These are phyloP conservation scores for Podiceps cristatus DNA, from an alignment of 2,113 vertebrate species.

Conservation along the genomic window DNA sequence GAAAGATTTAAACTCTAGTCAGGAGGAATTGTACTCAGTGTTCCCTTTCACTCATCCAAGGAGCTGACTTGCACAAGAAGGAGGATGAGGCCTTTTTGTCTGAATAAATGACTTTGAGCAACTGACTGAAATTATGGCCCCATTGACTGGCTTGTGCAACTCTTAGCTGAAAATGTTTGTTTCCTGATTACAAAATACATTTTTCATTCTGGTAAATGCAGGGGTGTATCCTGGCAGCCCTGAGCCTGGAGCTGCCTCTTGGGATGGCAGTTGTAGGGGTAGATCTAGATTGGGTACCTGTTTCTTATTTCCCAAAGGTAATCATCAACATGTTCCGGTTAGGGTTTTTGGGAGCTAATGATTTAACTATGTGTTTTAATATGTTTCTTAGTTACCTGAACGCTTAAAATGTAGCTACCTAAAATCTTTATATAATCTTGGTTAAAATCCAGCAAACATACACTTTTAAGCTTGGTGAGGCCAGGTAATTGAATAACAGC, in stretches of 20 bases:
- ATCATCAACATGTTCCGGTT: background rate
- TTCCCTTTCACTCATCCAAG: rapidly evolving
- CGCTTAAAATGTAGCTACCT: background rate
- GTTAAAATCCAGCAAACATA: background rate
- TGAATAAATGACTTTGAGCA: background rate
- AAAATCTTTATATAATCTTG: background rate
- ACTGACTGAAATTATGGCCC: background rate
- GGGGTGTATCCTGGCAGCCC: background rate
- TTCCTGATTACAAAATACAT: background rate
- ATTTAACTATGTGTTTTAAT: background rate
- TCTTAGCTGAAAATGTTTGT: background rate
- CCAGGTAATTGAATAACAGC: background rate
- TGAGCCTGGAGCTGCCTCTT: background rate
- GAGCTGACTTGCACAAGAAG: background rate
- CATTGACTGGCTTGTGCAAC: background rate
- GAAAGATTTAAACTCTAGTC: background rate
- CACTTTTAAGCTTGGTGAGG: background rate
- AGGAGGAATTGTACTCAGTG: background rate
- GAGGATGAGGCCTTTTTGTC: background rate
- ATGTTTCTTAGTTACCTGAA: background rate
- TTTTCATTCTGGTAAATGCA: background rate
- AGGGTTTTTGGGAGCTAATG: background rate
- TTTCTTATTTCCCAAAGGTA: background rate
- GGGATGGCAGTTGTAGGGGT: background rate
- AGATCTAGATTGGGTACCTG: background rate